A percentile compares a stretch with the other conserved stretches of the same genome.
phyloP scores from a whole-genome alignment of 2,888 invertebrate species.

The Fabriciana adippe region DNA sequence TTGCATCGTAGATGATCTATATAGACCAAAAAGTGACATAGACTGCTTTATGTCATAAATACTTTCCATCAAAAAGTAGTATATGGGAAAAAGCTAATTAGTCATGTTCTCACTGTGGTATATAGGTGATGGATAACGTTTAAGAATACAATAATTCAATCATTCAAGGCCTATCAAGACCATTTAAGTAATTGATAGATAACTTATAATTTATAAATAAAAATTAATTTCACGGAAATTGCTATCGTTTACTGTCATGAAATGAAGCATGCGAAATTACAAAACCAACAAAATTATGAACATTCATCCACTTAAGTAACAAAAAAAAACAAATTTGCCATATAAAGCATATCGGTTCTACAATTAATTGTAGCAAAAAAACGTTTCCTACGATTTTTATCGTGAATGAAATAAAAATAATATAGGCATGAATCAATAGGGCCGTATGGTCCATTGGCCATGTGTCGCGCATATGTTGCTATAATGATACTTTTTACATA shows the following conservation, averaged over 20 bases:
- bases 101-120: too few relatives aligned
- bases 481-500: conserved; percentile 62
- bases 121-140: not conserved
- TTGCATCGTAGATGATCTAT: too few relatives aligned
- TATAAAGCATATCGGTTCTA: conserved; percentile 35
- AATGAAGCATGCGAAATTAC: conserved; percentile 20
- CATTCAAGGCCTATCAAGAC: not conserved
- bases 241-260: conserved; percentile 2
- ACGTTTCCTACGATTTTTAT: conserved; percentile 56
- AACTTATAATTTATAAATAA: conserved; percentile 1
- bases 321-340: conserved; percentile 24
- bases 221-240: conserved; percentile 15
- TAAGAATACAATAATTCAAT: not conserved
- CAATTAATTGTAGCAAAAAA: conserved; percentile 55
- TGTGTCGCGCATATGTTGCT: conserved; percentile 69
- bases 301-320: conserved; percentile 26
- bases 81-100: too few relatives aligned
- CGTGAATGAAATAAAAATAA: conserved; percentile 52
- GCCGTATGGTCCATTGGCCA: conserved; percentile 68
- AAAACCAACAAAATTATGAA: conserved; percentile 26
- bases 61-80: too few relatives aligned
- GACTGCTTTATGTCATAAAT: too few relatives aligned
- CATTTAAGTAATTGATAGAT: not conserved
- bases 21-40: too few relatives aligned
- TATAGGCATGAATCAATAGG: conserved; percentile 59